Base-by-base conservation (phyloP, 2,888 invertebrate species). In the Yponomeuta plumbellus region DNA sequence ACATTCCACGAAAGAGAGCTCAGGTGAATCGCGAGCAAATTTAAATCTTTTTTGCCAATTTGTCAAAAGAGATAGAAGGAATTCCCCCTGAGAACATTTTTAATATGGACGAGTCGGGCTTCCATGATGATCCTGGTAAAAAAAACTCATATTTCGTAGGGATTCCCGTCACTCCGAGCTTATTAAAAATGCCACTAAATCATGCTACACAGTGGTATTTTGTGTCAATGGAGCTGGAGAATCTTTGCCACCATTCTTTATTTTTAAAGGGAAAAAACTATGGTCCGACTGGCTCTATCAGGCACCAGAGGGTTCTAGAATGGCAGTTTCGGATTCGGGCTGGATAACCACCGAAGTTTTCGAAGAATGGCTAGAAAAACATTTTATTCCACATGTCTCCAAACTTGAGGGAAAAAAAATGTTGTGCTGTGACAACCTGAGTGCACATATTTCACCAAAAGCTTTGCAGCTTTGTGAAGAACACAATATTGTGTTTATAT, bases 251-350 rank as follows among this genome's bases (percentile, higher is more conserved):
- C 61, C 61, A 61, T 61, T 61, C 61, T 61, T 61, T 22, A 63
- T 63, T 39, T 39, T 39, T n/a, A 63, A 63, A 39, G 40, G 34
- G 6, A 63, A 39, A 63, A 63, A 61, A 20, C 21, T 61, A 20
- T 61, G 73, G 73, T 71, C 71, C 10, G 71, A 71, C 52, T 75
- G 74, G 74, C 65, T 74, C 23, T 20, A 67, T 58, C 67, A 68
- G 66, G 73, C 73, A 22, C 71, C 73, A 65, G 65, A 66, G 64
- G 70, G 69, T 5, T 70, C 72, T 13, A 68, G 71, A 34, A 71
- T 70, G 69, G 68, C 69, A 40, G 72, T 70, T 1, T 67, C 72
- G 4, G 69, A 72, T 57, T 65, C 59, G 39, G 72, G 73, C 20
- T 73, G 73, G 72, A 71, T 72, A 23, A 71, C 72, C 66, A 22